These are phyloP conservation scores for Stichodactyla mertensii DNA, from an alignment of 64 coral and sea anemone genomes.

Conservation along the genomic window DNA sequence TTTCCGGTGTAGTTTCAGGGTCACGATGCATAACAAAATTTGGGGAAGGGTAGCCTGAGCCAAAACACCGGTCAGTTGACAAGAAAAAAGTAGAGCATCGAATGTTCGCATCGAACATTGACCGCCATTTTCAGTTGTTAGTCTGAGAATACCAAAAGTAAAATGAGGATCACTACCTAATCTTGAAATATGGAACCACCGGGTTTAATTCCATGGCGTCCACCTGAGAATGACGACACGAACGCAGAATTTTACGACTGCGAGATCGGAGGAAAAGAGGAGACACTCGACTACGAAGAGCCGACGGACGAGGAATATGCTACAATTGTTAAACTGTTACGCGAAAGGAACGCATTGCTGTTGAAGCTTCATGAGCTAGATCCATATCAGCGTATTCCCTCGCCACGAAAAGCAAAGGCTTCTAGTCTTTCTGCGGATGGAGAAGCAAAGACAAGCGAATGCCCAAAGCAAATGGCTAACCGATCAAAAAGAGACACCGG, in stretches of 20 bases:
- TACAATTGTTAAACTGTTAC: background rate
- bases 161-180: background rate
- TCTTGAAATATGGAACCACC: conserved; percentile 20
- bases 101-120: background rate
- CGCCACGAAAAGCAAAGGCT: background rate
- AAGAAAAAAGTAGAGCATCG: conserved; percentile 2
- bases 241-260: conserved; percentile 24
- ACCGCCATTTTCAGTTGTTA: conserved; percentile 10
- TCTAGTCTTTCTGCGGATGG: background rate
- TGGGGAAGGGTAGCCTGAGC: background rate
- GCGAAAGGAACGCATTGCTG: conserved; percentile 2
- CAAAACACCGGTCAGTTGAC: conserved; percentile 22
- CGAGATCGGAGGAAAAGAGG: conserved; percentile 25
- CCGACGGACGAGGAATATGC: background rate
- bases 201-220: conserved; percentile 9
- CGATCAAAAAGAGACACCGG: background rate
- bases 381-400: background rate
- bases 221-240: conserved; percentile 21
- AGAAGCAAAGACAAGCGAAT: background rate
- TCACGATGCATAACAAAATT: conserved; percentile 18
- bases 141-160: background rate
- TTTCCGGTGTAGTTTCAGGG: conserved; percentile 2
- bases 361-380: conserved; percentile 4
- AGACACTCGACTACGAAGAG: conserved; percentile 2
- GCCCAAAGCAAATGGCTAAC: background rate